Conservation (phyloP, 2,113 vertebrate genomes). For the Abramis brama region DNA sequence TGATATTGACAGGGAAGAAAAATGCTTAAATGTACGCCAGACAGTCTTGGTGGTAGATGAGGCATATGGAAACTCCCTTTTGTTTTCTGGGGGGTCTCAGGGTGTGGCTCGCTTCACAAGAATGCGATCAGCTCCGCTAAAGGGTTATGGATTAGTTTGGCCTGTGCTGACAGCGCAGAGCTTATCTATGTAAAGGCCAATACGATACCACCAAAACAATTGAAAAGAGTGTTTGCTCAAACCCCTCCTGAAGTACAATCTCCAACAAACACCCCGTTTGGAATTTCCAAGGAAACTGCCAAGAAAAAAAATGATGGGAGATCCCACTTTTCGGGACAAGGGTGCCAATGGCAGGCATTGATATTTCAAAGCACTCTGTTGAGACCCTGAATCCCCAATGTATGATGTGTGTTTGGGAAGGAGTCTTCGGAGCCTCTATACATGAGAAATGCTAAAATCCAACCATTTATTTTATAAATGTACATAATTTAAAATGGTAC, state of each 20-base stretch:
- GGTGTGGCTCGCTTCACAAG: constrained; percentile 22
- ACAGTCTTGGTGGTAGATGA: constrained; percentile 50
- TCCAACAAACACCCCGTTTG: background rate
- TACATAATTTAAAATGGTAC: too few species aligned
- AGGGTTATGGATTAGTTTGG: constrained; percentile 49
- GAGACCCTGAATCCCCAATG: background rate
- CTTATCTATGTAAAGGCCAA: constrained; percentile 15
- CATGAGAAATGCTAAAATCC: too few species aligned
- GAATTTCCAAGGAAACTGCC: constrained; percentile 50
- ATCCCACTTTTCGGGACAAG: constrained; percentile 42
- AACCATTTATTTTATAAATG: too few species aligned
- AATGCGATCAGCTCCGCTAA: constrained; percentile 13
- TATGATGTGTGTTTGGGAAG: background rate
- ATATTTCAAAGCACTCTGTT: background rate
- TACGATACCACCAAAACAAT: constrained; percentile 42
- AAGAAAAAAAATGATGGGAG: constrained; percentile 38
- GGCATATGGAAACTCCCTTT: constrained; percentile 54
- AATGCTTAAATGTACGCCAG: constrained; percentile 36
- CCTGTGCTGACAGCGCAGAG: constrained; percentile 45
- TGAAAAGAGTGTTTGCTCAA: constrained; percentile 35
- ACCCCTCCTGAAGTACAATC: constrained; percentile 3
- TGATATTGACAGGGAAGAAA: constrained; percentile 34
- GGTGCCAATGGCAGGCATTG: background rate
- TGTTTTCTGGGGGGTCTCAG: constrained; percentile 42
- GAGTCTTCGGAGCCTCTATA: background rate